These are phyloP conservation scores for Rhopalosiphum padi DNA, from an alignment of 1,140 invertebrate genomes.

Conservation along the genomic window DNA sequence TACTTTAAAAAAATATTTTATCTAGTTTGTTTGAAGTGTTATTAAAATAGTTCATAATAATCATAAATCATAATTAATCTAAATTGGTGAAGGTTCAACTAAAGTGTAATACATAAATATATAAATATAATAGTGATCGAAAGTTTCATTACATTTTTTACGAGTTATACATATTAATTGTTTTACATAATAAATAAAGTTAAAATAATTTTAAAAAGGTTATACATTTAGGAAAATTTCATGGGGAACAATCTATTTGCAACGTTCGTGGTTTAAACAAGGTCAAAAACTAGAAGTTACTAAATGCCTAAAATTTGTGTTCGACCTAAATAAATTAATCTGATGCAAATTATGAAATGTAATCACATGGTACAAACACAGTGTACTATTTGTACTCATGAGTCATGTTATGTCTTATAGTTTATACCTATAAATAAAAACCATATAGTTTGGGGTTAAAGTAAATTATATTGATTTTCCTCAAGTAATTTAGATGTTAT, in stretches of 20 bases:
- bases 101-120: background rate
- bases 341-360: background rate
- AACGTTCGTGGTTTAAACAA: background rate
- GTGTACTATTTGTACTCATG: too few species aligned
- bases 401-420: background rate
- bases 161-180: background rate
- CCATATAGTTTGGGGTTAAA: background rate
- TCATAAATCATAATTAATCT: background rate
- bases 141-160: background rate
- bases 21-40: background rate
- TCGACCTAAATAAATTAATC: background rate
- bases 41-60: background rate
- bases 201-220: background rate
- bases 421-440: background rate
- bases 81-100: background rate
- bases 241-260: background rate
- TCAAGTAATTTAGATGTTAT: background rate
- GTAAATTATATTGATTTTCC: background rate
- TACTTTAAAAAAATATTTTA: background rate
- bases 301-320: background rate
- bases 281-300: background rate
- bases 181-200: background rate
- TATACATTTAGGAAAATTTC: background rate
- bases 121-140: background rate
- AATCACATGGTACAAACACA: background rate